A percentile compares a stretch with the other conserved stretches of the same genome.
Evolutionary conservation across 1,140 invertebrate genomes (phyloP).

Genomic region (Drosophila orena): DNA sequence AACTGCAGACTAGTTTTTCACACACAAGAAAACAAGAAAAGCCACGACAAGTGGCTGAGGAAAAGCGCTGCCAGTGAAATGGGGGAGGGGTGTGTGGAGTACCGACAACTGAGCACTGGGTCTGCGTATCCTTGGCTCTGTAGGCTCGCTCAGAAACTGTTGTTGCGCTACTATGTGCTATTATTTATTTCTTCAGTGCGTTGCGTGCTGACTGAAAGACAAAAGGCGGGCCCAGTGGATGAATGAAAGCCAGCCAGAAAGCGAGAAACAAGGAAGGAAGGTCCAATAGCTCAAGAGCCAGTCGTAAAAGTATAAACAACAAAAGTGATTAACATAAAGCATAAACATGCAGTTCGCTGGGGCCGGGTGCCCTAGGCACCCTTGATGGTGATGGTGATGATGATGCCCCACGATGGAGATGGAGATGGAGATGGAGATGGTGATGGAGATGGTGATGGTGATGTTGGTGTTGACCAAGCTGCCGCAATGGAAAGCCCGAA

Average conservation of each 20-base stretch:
- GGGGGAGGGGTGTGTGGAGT: background rate
- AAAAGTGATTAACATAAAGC: constrained; percentile 78
- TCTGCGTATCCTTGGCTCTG: constrained; percentile 32
- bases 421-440: constrained; percentile 28
- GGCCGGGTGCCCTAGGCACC: constrained; percentile 20
- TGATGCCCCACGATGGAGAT: constrained; percentile 19
- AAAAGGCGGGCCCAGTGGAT: constrained; percentile 49
- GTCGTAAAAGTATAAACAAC: constrained; percentile 70
- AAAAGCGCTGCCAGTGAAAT: constrained; percentile 21
- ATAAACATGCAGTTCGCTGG: constrained; percentile 64
- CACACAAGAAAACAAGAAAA: constrained; percentile 46
- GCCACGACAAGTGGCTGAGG: constrained; percentile 50
- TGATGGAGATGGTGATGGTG: constrained; percentile 20
- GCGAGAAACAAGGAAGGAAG: constrained; percentile 64
- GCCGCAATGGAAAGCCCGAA: constrained; percentile 52
- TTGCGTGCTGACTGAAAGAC: constrained; percentile 54
- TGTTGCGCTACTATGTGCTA: constrained; percentile 16
- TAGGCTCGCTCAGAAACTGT: constrained; percentile 38
- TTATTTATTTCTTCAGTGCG: constrained; percentile 29
- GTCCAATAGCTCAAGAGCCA: constrained; percentile 26
- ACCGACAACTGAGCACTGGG: background rate
- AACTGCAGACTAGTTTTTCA: constrained; percentile 58
- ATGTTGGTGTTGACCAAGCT: constrained; percentile 13
- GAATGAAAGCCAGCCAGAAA: constrained; percentile 52
- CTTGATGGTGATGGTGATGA: background rate